A percentile compares a stretch with the other conserved stretches of the same genome.
phyloP scores from a whole-genome alignment of 2,113 vertebrate species.

The Sciurus niger region DNA sequence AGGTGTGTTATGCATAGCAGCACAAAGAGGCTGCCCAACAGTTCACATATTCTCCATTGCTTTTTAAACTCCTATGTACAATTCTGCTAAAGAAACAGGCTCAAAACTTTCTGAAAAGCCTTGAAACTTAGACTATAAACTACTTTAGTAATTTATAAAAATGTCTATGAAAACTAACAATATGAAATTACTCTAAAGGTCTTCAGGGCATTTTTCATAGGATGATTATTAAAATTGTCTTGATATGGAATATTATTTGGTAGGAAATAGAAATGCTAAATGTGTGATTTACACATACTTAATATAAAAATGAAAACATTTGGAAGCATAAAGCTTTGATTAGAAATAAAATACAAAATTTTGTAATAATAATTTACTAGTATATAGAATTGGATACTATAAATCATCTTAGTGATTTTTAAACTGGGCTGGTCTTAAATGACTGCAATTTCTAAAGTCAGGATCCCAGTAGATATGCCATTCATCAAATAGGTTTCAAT shows the following conservation, averaged over 20 bases:
- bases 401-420: background rate
- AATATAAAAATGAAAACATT: background rate
- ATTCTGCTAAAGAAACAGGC: conserved; percentile 5
- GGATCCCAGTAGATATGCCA: background rate
- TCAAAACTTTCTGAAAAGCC: background rate
- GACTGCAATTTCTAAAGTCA: background rate
- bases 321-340: background rate
- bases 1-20: too few species aligned
- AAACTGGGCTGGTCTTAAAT: background rate
- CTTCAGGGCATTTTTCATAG: background rate
- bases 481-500: background rate
- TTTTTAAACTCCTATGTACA: conserved; percentile 39
- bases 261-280: conserved; percentile 40
- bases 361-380: background rate
- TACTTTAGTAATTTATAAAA: conserved; percentile 54
- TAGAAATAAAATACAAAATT: conserved; percentile 52
- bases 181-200: background rate
- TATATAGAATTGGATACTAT: background rate
- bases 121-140: conserved; percentile 4
- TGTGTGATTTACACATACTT: background rate
- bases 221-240: conserved; percentile 34
- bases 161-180: background rate
- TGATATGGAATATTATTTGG: background rate
- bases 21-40: background rate
- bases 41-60: background rate